Conservation (phyloP, 2,888 invertebrate species). For the Plagodis dolabraria region DNA sequence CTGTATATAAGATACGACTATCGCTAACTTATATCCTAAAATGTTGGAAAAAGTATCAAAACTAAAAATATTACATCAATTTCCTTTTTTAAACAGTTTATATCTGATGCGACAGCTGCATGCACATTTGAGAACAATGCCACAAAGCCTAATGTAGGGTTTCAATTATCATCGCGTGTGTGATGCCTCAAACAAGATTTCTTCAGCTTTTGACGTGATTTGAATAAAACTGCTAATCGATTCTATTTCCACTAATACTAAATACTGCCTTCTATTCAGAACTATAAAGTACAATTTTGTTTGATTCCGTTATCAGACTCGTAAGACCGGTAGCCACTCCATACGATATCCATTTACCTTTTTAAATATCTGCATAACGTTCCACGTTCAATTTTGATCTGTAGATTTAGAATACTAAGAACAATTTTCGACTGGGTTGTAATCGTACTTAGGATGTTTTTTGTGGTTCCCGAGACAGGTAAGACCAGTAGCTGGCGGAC, state of each 20-base stretch:
- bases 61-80: conserved; percentile 27
- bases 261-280: conserved; percentile 14
- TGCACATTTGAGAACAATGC: conserved; percentile 66
- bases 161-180: conserved; percentile 43
- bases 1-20: not conserved
- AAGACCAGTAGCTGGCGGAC: conserved; percentile 80
- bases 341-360: conserved; percentile 3
- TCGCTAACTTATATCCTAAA: not conserved
- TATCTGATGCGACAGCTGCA: conserved; percentile 58
- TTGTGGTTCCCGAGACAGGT: conserved; percentile 42
- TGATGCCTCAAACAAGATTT: conserved; percentile 45
- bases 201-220: conserved; percentile 41
- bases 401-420: conserved; percentile 24
- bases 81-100: conserved; percentile 47
- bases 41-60: conserved; percentile 38
- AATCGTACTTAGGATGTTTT: conserved; percentile 46
- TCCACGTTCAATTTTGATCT: conserved; percentile 1
- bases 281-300: conserved; percentile 24
- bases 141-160: conserved; percentile 51
- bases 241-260: conserved; percentile 16
- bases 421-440: conserved; percentile 38
- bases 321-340: conserved; percentile 52
- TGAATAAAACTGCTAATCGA: conserved; percentile 36
- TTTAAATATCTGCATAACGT: conserved; percentile 10
- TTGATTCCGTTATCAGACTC: conserved; percentile 16